Evolutionary conservation across 37 sponge, comb jelly and placozoan species (phyloP), one percentile per base, ranked within the genome.

Genomic region (Cladorhizidae sp.): DNA sequence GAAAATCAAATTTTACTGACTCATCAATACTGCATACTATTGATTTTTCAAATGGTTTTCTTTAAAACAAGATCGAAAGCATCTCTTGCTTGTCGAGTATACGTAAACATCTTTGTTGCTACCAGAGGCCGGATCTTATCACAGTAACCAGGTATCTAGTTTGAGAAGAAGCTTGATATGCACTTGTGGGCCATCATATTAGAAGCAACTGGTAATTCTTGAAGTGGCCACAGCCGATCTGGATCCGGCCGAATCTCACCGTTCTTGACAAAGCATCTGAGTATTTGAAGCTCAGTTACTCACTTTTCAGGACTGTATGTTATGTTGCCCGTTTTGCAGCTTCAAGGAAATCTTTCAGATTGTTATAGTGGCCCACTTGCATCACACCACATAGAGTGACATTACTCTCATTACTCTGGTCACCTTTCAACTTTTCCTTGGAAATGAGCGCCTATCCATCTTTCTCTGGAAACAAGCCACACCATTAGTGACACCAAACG

Each of bases 281-380:
- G 49, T 21, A 58, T 58, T 32, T 37, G 40, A 37, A 72, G 50
- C 20, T 72, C 36, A 28, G 40, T 17, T 2, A 40, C 36, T 12
- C 50, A 36, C 11, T 43, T 72, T 37, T 29, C 72, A 72, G 29
- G 40, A 41, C 36, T 72, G 72, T 72, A 72, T 14, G 72, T 72
- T 2, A 72, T 72, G 6, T 29, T 36, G 31, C 72, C 36, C 50
- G 26, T 43, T 18, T 26, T 21, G 59, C 59, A 26, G 26, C 59
- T 58, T 58, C 59, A 26, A 26, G 59, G 26, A 58, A 18, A 58
- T 3, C 28, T 17, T 61, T 61, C 62, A 61, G 29, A 61, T 61
- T 61, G 25, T 61, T 17, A 28, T 61, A 7, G 62, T 61, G 62
- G 3, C 12, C 62, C 62, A n/a, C n/a, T 61, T 61, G 29, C 6